Percentiles rank a stretch among this genome's conserved stretches.
These are phyloP conservation scores for Schizotus pectinicornis DNA, from an alignment of 2,888 invertebrate species.

Conservation along the genomic window DNA sequence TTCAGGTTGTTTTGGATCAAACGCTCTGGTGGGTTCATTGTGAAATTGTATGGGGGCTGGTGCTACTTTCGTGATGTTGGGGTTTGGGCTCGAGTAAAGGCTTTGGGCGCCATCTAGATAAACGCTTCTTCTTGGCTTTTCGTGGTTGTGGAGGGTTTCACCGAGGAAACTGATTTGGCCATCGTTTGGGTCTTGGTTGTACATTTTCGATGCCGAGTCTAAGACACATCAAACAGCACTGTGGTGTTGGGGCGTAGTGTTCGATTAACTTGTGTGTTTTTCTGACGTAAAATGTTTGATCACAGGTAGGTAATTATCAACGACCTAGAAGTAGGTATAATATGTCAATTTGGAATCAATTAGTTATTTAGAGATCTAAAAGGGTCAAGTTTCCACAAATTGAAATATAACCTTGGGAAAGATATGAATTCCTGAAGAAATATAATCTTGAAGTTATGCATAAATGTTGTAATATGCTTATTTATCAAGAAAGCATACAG, in stretches of 20 bases:
- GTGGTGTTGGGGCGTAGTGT: background rate
- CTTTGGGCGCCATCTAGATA: slow-evolving; percentile 48
- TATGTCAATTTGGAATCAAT: slow-evolving; percentile 26
- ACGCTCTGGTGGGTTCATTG: slow-evolving; percentile 23
- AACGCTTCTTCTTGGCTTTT: slow-evolving; percentile 39
- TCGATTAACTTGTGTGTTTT: background rate
- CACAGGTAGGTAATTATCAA: slow-evolving; percentile 29
- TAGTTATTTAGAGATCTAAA: slow-evolving; percentile 24
- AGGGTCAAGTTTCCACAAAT: slow-evolving; percentile 35
- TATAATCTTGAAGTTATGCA: background rate
- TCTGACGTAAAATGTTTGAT: slow-evolving; percentile 30
- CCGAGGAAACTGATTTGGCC: slow-evolving; percentile 31
- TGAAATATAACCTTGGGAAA: background rate
- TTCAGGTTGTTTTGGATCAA: slow-evolving; percentile 7
- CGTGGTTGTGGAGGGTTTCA: slow-evolving; percentile 7
- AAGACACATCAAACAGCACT: slow-evolving; percentile 11
- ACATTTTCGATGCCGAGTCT: slow-evolving; percentile 26
- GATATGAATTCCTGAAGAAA: background rate
- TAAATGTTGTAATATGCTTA: too few species aligned
- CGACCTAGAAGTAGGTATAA: slow-evolving; percentile 35
- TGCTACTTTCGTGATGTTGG: slow-evolving; percentile 44
- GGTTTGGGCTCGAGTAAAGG: slow-evolving; percentile 34
- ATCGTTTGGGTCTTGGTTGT: slow-evolving; percentile 15
- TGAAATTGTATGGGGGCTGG: slow-evolving; percentile 37
- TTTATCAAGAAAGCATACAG: too few species aligned